Evolutionary conservation across 2,797 vertebrate species (phyloP).

Genomic region (Pogonophryne albipinna): DNA sequence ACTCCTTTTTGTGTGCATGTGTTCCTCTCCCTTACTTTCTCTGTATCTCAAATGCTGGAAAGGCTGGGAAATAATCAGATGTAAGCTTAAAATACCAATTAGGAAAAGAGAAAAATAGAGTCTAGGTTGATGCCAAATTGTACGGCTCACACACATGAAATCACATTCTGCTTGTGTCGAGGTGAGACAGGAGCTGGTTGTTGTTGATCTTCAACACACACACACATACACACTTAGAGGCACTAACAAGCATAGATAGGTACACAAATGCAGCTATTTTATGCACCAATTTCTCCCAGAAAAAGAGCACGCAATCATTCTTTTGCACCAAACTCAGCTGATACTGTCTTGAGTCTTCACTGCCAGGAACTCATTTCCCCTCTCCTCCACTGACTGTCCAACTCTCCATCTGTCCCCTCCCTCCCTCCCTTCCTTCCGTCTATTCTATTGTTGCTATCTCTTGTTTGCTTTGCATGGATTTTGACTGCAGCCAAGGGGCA

Average conservation of each 20-base stretch:
- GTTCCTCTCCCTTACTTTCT: constrained; percentile 41
- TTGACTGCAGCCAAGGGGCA: constrained; percentile 83
- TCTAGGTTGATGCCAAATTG: constrained; percentile 43
- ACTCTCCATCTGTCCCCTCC: constrained; percentile 70
- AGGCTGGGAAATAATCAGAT: constrained; percentile 49
- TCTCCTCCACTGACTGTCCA: constrained; percentile 66
- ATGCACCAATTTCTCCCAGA: constrained; percentile 42
- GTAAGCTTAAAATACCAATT: constrained; percentile 67
- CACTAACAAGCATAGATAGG: constrained; percentile 36
- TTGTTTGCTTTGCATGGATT: constrained; percentile 87
- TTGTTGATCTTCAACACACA: constrained; percentile 46
- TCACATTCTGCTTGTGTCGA: constrained; percentile 38
- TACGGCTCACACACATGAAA: constrained; percentile 11
- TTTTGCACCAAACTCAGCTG: constrained; percentile 54
- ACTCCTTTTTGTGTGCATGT: constrained; percentile 47
- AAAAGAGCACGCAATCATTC: constrained; percentile 43
- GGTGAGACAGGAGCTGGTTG: constrained; percentile 45
- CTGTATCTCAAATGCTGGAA: constrained; percentile 43
- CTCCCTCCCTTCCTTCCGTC: constrained; percentile 32
- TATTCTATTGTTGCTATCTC: constrained; percentile 82
- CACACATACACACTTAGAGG: constrained; percentile 8
- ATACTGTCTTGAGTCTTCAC: constrained; percentile 60
- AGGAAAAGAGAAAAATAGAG: constrained; percentile 37
- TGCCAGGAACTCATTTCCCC: constrained; percentile 69
- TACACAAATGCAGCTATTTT: constrained; percentile 61